Conservation (phyloP, 53 echinoderm and acorn worm species). For the Pentamera pediparva region DNA sequence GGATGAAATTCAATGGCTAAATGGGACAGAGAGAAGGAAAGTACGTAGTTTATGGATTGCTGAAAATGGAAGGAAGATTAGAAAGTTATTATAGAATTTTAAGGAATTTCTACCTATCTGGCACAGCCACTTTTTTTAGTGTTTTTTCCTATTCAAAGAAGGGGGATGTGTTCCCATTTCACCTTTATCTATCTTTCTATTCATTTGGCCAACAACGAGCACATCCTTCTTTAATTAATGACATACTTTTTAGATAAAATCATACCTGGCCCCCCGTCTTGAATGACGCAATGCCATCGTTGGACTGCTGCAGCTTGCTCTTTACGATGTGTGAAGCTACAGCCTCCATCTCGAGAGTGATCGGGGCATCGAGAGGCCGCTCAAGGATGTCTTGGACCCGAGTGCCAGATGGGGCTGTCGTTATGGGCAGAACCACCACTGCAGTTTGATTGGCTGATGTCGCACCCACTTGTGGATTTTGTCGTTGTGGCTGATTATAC, state of each 20-base stretch:
- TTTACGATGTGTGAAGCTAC: not conserved
- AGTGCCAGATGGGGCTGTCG: not conserved
- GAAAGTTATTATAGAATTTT: too few relatives aligned
- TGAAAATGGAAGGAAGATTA: too few relatives aligned
- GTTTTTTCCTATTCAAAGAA: too few relatives aligned
- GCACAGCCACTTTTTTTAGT: too few relatives aligned
- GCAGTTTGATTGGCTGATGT: not conserved
- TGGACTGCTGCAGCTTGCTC: constrained; percentile 9
- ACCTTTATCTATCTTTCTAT: too few relatives aligned
- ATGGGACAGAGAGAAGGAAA: not conserved
- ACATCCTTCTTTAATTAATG: too few relatives aligned
- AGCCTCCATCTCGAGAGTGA: not conserved
- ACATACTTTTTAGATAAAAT: too few relatives aligned
- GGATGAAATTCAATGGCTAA: not conserved
- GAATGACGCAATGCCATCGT: not conserved
- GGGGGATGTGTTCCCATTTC: too few relatives aligned
- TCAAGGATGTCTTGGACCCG: not conserved
- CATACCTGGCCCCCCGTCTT: too few relatives aligned
- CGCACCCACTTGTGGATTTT: not conserved
- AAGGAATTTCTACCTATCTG: too few relatives aligned
- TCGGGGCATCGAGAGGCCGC: constrained; percentile 1
- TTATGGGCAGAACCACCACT: not conserved
- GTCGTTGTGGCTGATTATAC: not conserved
- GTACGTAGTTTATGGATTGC: too few relatives aligned
- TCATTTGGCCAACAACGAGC: too few relatives aligned